Conservation (phyloP, 2,888 invertebrate genomes). For the Pardosa pseudoannulata region DNA sequence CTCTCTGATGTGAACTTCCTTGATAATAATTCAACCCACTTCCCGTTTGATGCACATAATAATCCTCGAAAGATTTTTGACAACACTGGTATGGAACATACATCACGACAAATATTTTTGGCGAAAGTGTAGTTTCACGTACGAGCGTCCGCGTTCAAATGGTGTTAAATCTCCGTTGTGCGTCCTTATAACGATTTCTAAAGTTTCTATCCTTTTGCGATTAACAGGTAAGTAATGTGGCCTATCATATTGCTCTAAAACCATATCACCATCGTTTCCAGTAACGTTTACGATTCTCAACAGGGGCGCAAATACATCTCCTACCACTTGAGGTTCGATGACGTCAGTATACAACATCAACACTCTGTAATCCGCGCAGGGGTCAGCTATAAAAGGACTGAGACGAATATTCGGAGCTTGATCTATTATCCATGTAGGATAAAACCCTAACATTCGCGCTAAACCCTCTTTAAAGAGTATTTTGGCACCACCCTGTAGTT, state of each 20-base stretch:
- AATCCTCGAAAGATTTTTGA: conserved; percentile 21
- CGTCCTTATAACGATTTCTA: conserved; percentile 49
- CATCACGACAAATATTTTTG: conserved; percentile 23
- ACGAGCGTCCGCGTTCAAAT: conserved; percentile 35
- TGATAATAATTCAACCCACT: conserved; percentile 18
- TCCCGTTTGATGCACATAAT: conserved; percentile 24
- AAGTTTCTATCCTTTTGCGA: conserved; percentile 26
- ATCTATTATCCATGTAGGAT: neutral
- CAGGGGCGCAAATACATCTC: conserved; percentile 74
- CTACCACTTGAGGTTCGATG: conserved; percentile 72
- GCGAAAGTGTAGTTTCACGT: conserved; percentile 32
- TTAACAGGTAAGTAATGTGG: conserved; percentile 30
- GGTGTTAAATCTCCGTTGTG: conserved; percentile 20
- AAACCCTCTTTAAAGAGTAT: neutral
- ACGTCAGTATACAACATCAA: conserved; percentile 75
- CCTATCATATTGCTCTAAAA: conserved; percentile 11
- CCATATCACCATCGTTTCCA: conserved; percentile 17
- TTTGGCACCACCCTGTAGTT: neutral
- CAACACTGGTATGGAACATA: conserved; percentile 28
- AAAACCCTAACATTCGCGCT: neutral
- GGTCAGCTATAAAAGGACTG: conserved; percentile 8
- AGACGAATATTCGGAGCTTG: neutral
- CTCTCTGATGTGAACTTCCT: conserved; percentile 13
- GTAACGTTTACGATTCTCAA: conserved; percentile 74
- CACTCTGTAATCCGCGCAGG: neutral